A percentile compares a stretch with the other conserved stretches of the same genome.
Conservation (phyloP, 2,797 vertebrate species). For the Lophura swinhoii region DNA sequence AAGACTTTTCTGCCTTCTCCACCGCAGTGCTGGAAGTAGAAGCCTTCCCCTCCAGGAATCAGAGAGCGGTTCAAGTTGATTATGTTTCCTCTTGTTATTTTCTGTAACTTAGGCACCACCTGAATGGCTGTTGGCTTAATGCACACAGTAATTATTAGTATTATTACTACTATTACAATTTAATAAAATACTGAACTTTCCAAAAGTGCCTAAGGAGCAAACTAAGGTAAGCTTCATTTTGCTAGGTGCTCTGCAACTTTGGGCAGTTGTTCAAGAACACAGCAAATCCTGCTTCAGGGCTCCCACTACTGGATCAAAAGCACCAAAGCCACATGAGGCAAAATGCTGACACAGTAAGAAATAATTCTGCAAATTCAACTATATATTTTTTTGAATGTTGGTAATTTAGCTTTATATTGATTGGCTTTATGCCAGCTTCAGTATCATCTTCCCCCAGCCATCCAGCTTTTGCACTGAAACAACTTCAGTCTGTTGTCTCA, state of each 20-base stretch:
- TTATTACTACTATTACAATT: constrained; percentile 39
- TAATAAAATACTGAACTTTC: constrained; percentile 4
- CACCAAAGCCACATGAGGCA: background rate
- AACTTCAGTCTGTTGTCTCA: background rate
- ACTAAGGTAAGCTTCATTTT: constrained; percentile 19
- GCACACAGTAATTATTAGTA: background rate
- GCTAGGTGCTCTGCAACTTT: constrained; percentile 6
- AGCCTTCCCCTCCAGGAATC: background rate
- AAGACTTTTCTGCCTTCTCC: background rate
- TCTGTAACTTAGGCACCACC: constrained; percentile 1
- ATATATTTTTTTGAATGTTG: background rate
- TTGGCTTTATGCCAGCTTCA: background rate
- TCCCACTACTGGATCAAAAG: constrained; percentile 50
- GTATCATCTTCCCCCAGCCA: background rate
- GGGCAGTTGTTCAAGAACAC: constrained; percentile 29
- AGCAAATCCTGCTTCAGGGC: constrained; percentile 43
- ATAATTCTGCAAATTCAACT: constrained; percentile 8
- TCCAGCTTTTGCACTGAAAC: background rate
- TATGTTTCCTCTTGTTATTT: constrained; percentile 28
- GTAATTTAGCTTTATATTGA: background rate
- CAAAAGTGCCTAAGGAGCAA: constrained; percentile 46
- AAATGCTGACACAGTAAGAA: constrained; percentile 16
- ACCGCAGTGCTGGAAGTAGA: background rate
- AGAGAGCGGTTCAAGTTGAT: background rate
- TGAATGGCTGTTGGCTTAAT: constrained; percentile 22